Evolutionary conservation across 2,113 vertebrate genomes (phyloP).

Genomic region (Sialia sialis): DNA sequence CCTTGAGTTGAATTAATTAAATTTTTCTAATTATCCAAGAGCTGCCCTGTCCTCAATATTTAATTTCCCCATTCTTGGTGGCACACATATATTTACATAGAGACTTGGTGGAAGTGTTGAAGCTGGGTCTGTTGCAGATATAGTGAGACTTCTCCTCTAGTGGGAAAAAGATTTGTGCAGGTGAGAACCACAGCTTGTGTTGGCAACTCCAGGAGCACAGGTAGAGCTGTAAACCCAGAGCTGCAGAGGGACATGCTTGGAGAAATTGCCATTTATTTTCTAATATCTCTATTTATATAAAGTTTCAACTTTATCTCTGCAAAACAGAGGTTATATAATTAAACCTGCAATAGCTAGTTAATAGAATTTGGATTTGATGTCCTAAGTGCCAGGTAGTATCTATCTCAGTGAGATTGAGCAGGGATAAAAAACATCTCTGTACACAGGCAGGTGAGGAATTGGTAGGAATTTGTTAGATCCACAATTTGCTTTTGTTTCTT

Average conservation of each 20-base stretch:
- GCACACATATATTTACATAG: background rate
- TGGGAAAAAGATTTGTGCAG: background rate
- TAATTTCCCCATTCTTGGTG: background rate
- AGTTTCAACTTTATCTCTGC: background rate
- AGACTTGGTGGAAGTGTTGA: background rate
- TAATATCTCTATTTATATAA: background rate
- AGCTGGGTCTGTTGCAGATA: background rate
- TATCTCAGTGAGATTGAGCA: background rate
- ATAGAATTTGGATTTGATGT: background rate
- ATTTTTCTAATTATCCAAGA: background rate
- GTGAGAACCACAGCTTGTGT: background rate
- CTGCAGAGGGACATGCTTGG: background rate
- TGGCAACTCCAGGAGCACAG: background rate
- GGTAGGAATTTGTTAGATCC: background rate
- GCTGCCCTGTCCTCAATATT: background rate
- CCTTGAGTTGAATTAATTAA: background rate
- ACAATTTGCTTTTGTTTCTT: background rate
- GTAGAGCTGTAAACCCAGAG: background rate
- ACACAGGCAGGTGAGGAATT: background rate
- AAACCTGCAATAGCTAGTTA: background rate
- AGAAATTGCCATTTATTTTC: background rate
- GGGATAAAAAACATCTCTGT: background rate
- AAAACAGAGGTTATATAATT: background rate
- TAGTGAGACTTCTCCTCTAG: background rate
- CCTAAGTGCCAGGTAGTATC: accelerated